Percentiles rank a stretch among this genome's conserved stretches.
Conservation (phyloP, 2,888 invertebrate species). For the Chrysotoxum bicinctum region DNA sequence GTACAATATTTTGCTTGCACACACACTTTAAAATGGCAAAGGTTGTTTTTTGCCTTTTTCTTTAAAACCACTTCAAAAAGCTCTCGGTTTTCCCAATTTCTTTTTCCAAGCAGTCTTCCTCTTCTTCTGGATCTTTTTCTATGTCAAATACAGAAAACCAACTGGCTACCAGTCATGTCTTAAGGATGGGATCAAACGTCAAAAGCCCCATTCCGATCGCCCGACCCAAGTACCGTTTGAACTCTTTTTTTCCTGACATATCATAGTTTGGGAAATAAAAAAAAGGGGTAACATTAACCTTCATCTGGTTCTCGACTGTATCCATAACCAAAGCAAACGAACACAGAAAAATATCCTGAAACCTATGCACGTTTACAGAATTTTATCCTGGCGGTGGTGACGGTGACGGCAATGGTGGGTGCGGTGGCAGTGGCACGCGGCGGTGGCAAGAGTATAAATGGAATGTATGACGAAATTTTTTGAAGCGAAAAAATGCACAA, state of each 20-base stretch:
- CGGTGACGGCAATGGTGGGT: not conserved
- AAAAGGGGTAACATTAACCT: not conserved
- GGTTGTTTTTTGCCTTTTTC: not conserved
- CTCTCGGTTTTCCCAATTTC: slow-evolving; percentile 18
- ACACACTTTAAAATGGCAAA: slow-evolving; percentile 9
- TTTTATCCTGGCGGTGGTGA: slow-evolving; percentile 5
- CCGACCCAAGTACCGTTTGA: slow-evolving; percentile 7
- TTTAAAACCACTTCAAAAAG: slow-evolving; percentile 22
- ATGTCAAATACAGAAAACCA: slow-evolving; percentile 1
- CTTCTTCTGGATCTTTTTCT: not conserved
- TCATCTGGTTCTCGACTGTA: not conserved
- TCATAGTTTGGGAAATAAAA: not conserved
- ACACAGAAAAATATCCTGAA: slow-evolving; percentile 37
- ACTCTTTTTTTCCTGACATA: not conserved
- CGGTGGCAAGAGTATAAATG: slow-evolving; percentile 20
- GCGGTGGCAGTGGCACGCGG: not conserved
- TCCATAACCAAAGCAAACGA: slow-evolving; percentile 46
- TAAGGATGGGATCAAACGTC: slow-evolving; percentile 29
- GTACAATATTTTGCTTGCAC: not conserved
- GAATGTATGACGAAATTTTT: slow-evolving; percentile 44
- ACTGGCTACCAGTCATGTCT: not conserved
- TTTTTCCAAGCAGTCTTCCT: not conserved
- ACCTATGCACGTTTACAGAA: slow-evolving; percentile 63
- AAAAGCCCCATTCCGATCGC: not conserved
- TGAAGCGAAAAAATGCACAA: slow-evolving; percentile 17